Conservation (phyloP, 2,113 vertebrate species). For the Hypanus sabinus region DNA sequence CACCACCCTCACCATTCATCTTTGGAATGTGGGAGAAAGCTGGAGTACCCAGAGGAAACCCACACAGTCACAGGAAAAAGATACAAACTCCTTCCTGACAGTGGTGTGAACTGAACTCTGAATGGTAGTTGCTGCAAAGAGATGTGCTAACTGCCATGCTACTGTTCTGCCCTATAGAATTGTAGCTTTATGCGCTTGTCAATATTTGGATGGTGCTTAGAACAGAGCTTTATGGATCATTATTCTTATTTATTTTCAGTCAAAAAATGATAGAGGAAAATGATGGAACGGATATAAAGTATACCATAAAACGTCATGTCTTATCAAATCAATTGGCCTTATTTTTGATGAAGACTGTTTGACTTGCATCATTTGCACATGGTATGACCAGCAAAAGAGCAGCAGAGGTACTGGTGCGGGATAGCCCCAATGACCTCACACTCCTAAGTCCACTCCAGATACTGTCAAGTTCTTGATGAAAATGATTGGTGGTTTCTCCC, state of each 20-base stretch:
- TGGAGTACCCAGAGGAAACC: too few relatives aligned
- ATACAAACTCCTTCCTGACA: too few relatives aligned
- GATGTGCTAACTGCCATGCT: too few relatives aligned
- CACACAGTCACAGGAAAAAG: too few relatives aligned
- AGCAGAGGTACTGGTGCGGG: constrained; percentile 55
- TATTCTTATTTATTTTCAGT: neutral
- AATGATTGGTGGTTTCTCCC: constrained; percentile 68
- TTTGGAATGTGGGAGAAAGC: too few relatives aligned
- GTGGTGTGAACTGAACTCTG: too few relatives aligned
- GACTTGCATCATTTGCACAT: constrained; percentile 45
- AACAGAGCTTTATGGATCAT: neutral
- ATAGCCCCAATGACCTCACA: constrained; percentile 63
- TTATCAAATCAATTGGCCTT: neutral
- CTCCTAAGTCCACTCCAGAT: constrained; percentile 62
- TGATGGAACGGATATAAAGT: neutral
- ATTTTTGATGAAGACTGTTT: neutral
- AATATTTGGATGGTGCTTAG: neutral
- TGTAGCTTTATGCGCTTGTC: neutral
- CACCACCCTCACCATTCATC: too few relatives aligned
- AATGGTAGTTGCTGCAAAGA: too few relatives aligned
- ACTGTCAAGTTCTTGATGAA: constrained; percentile 67
- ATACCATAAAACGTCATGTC: neutral
- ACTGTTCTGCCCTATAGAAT: neutral
- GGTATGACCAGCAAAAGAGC: constrained; percentile 60
- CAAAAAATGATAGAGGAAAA: neutral